Evolutionary conservation across 2,113 vertebrate genomes (phyloP).

Genomic region (Corythaixoides concolor): DNA sequence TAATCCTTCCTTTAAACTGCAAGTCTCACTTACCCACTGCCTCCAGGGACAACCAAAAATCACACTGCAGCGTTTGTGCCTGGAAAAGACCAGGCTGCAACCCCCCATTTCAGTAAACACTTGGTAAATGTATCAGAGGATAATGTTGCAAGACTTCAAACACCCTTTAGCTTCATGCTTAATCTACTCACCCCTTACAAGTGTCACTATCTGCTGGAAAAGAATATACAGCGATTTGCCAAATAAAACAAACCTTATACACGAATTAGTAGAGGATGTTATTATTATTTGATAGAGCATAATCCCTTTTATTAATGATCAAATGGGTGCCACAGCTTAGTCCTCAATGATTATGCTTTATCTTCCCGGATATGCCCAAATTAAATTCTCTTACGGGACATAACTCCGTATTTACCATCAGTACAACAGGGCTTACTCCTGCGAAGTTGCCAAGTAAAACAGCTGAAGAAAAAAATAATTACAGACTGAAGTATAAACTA

Average conservation of each 20-base stretch:
- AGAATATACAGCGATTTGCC: neutral
- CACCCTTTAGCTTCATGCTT: neutral
- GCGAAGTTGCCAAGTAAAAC: neutral
- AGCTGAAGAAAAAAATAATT: neutral
- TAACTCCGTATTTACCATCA: neutral
- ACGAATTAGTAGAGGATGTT: neutral
- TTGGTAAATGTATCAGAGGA: neutral
- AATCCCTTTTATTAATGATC: neutral
- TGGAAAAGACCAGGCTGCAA: neutral
- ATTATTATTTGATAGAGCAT: neutral
- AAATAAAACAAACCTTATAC: neutral
- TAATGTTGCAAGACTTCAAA: neutral
- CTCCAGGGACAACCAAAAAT: neutral
- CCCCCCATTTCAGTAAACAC: neutral
- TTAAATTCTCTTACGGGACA: neutral
- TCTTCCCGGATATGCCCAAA: neutral
- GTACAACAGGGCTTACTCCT: neutral
- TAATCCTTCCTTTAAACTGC: neutral
- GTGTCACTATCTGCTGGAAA: neutral
- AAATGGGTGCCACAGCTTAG: neutral
- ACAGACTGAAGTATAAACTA: neutral
- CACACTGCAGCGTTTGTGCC: neutral
- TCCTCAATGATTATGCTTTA: neutral
- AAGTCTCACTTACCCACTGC: neutral
- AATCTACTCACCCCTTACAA: neutral